A percentile compares a stretch with the other conserved stretches of the same genome.
Conservation (phyloP, 2,797 vertebrate species). For the Limnodromus scolopaceus region DNA sequence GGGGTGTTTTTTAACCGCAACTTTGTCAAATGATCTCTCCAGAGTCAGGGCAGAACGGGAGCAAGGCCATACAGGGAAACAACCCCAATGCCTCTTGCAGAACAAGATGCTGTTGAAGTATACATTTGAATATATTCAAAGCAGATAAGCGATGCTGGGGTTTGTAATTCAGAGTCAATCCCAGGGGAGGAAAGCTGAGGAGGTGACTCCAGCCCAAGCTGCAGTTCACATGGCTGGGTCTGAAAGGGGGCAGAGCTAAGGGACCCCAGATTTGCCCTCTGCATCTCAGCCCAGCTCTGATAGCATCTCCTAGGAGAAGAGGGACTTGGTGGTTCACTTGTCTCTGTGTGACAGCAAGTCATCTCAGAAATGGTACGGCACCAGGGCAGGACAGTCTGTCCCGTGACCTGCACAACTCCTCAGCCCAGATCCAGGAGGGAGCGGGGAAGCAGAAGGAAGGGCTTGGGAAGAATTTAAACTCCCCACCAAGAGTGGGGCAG, state of each 20-base stretch:
- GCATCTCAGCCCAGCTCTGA: neutral
- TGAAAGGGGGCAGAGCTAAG: neutral
- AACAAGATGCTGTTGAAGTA: constrained; percentile 1
- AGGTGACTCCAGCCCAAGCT: neutral
- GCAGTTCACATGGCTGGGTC: neutral
- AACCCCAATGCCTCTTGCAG: neutral
- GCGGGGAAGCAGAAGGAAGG: neutral
- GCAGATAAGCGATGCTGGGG: neutral
- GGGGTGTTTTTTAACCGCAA: neutral
- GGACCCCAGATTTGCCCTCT: neutral
- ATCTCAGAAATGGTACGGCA: neutral
- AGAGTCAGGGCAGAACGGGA: neutral
- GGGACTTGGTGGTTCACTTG: neutral
- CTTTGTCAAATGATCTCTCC: neutral
- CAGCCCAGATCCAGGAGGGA: neutral
- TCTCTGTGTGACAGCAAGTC: neutral
- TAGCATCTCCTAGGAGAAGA: neutral
- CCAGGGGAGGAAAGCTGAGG: neutral
- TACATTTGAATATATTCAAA: neutral
- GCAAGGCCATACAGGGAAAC: neutral
- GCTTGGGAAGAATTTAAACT: neutral
- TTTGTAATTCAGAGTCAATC: constrained; percentile 11
- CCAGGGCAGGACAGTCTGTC: neutral
- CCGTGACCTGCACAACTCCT: neutral
- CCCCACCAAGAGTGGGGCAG: neutral